A percentile compares a stretch with the other conserved stretches of the same genome.
These are phyloP conservation scores for Phalacrocorax carbo DNA, from an alignment of 2,113 vertebrate genomes.

Conservation along the genomic window DNA sequence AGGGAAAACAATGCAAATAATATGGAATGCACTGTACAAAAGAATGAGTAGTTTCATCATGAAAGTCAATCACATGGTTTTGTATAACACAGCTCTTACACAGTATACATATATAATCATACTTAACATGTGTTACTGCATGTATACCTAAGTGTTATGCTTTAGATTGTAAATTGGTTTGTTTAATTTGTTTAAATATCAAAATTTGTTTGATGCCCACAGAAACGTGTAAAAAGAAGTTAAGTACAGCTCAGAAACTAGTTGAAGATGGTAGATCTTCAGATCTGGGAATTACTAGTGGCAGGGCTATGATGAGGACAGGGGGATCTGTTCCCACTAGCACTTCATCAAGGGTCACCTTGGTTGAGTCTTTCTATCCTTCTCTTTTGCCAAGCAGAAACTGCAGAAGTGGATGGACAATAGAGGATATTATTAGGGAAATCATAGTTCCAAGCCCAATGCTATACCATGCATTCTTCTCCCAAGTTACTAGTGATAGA, in stretches of 20 bases:
- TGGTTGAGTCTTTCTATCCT: not conserved
- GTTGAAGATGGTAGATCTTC: not conserved
- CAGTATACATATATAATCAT: too few species aligned
- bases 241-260: not conserved
- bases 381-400: not conserved
- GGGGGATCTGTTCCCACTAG: not conserved
- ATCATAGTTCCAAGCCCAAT: not conserved
- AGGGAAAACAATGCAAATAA: not conserved
- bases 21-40: not conserved
- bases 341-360: not conserved
- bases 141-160: not conserved
- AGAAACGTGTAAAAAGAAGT: not conserved
- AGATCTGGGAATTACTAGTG: not conserved
- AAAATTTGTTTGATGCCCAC: not conserved
- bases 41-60: not conserved
- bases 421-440: not conserved
- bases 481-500: too few species aligned
- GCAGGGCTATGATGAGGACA: rapidly evolving
- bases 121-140: not conserved
- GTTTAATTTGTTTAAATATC: not conserved
- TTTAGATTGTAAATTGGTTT: not conserved
- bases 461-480: too few species aligned
- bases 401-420: not conserved
- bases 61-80: not conserved
- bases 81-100: not conserved